Evolutionary conservation across 2,797 vertebrate genomes (phyloP).

Genomic region (Gephyroberyx darwinii): DNA sequence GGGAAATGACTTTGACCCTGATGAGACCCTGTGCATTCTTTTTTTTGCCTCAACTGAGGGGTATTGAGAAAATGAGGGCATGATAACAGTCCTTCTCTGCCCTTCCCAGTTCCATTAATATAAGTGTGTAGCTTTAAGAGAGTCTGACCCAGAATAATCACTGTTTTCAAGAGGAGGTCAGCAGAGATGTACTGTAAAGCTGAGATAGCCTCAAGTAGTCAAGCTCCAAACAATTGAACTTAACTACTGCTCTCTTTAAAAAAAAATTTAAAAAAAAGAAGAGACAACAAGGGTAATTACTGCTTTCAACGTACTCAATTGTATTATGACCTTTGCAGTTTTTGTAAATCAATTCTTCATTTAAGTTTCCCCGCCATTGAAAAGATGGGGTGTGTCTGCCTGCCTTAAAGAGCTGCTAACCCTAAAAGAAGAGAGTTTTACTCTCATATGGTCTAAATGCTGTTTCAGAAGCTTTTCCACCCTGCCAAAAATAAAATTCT

Average conservation of each 20-base stretch:
- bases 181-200: conserved; percentile 57
- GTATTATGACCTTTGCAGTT: conserved; percentile 19
- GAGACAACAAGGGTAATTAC: conserved; percentile 23
- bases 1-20: conserved; percentile 41
- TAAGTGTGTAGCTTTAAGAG: conserved; percentile 73
- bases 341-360: too few relatives aligned
- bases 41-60: conserved; percentile 22
- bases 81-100: conserved; percentile 50
- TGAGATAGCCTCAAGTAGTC: conserved; percentile 48
- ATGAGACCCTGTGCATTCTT: conserved; percentile 5
- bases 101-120: conserved; percentile 67
- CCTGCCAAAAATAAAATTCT: too few relatives aligned
- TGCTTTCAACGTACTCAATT: conserved; percentile 21
- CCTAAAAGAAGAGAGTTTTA: too few relatives aligned
- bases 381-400: too few relatives aligned
- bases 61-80: conserved; percentile 58
- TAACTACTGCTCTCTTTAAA: conserved; percentile 37
- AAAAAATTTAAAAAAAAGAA: conserved; percentile 28
- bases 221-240: conserved; percentile 55
- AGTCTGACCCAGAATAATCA: conserved; percentile 78
- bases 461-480: too few relatives aligned
- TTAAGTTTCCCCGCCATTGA: too few relatives aligned
- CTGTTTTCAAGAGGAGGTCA: conserved; percentile 69
- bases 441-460: too few relatives aligned
- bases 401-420: too few relatives aligned